These are phyloP conservation scores for Oligia strigilis DNA, from an alignment of 2,888 invertebrate genomes.

Conservation along the genomic window DNA sequence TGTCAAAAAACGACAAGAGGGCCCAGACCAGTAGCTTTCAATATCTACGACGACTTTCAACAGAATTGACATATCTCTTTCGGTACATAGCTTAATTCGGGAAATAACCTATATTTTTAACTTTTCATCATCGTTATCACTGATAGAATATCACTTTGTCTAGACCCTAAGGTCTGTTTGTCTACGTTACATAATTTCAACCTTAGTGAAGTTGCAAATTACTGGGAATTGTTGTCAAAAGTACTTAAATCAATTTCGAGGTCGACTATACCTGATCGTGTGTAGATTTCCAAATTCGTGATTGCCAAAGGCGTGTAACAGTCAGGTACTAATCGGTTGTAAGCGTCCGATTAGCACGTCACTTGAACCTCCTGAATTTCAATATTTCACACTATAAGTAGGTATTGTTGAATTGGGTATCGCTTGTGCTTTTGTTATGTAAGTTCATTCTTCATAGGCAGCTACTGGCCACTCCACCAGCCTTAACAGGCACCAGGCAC, in stretches of 20 bases:
- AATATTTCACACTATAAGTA: background rate
- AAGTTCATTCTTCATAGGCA: background rate
- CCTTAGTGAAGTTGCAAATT: too few species aligned
- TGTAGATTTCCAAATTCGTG: constrained; percentile 10
- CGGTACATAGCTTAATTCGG: background rate
- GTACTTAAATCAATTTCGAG: background rate
- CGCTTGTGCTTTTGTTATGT: background rate
- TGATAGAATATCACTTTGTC: background rate
- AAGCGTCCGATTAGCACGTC: constrained; percentile 18
- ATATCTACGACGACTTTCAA: background rate
- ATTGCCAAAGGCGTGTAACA: background rate
- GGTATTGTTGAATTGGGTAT: background rate
- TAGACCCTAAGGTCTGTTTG: background rate
- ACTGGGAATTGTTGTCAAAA: background rate
- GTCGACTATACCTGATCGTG: background rate
- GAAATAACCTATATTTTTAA: background rate
- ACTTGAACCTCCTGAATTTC: constrained; percentile 3
- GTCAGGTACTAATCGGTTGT: constrained; percentile 25
- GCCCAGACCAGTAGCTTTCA: background rate
- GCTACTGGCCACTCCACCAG: background rate
- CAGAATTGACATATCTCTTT: background rate
- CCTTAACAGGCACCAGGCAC: too few species aligned
- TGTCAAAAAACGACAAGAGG: background rate
- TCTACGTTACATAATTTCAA: background rate
- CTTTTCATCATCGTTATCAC: too few species aligned